phyloP scores from a whole-genome alignment of 2,888 invertebrate genomes.

The Blastobasis lacticolella region DNA sequence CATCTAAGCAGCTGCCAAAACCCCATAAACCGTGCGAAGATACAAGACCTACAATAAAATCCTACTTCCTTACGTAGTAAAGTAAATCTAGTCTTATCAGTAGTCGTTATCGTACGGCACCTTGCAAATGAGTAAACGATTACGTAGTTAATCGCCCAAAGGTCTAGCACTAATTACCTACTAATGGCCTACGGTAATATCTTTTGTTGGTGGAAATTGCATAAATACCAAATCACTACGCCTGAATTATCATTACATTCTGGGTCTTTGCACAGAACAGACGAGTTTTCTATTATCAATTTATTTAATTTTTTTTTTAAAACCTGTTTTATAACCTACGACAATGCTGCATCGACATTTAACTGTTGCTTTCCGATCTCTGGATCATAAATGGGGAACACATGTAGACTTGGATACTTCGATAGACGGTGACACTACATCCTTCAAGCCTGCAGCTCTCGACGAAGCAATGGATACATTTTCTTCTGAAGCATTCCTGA shows the following conservation, averaged over 20 bases:
- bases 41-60: too few relatives aligned
- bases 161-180: too few relatives aligned
- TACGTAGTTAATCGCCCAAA: too few relatives aligned
- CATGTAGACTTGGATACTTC: constrained; percentile 37
- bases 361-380: constrained; percentile 36
- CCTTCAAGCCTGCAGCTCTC: constrained; percentile 31
- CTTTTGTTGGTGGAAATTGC: background rate
- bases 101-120: too few relatives aligned
- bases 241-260: background rate
- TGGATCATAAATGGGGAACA: constrained; percentile 47
- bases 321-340: too few relatives aligned
- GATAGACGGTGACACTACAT: constrained; percentile 13
- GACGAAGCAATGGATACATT: constrained; percentile 37
- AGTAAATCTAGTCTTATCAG: too few relatives aligned
- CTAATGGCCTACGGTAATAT: background rate
- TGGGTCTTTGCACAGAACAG: background rate
- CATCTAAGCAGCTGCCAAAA: too few relatives aligned
- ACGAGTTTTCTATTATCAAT: too few relatives aligned
- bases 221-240: background rate
- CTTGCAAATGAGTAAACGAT: too few relatives aligned
- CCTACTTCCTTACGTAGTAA: too few relatives aligned
- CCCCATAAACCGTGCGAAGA: too few relatives aligned
- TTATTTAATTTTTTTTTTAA: too few relatives aligned
- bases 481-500: constrained; percentile 43
- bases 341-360: constrained; percentile 48